Base-by-base conservation (phyloP, 2,888 invertebrate genomes). In the Danaus chrysippus region DNA sequence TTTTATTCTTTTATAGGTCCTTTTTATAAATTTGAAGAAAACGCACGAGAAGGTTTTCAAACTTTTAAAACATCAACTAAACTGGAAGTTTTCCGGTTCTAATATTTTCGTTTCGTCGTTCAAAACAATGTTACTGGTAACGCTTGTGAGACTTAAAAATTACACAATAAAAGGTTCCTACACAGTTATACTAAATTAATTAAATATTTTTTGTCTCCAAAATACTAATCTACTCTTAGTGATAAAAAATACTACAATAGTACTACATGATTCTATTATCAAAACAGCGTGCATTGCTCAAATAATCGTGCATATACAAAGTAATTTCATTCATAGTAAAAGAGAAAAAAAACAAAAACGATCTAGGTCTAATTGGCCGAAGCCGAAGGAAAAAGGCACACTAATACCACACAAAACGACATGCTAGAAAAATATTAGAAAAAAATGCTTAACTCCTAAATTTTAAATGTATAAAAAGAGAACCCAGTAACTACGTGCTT, bases 401-500 rank as follows among this genome's bases (percentile, higher is more conserved):
- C 53, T 57, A 66, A 54, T 64, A 59, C 59, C 59, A 63, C 44
- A 63, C 55, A 55, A 69, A 71, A 64, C 68, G 71, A 76, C 78
- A 80, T 78, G 80, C 76, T 70, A 68, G 70, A 72, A 74, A 74
- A 73, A 70, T 67, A 60, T 71, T 64, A 49, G 34, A 42, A 62
- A 71, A 71, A 74, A 73, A 73, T 69, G 69, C 69, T 54, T 59
- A 64, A 68, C 66, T 68, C 68, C 70, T 74, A 75, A 68, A 73
- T 76, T 77, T 71, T 73, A 76, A 74, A 68, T 64, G 63, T 65
- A 56, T 62, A 67, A 71, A 68, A 62, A 66, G 44, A 63, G 59
- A 68, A 63, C 68, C 66, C 70, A 70, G 63, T 72, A 62, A 67
- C 72, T 82, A 83, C 79, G 82, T 83, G 81, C 77, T 76, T 78